A percentile compares a stretch with the other conserved stretches of the same genome.
phyloP scores from a whole-genome alignment of 2,113 vertebrate genomes.

The Thinocorus orbignyianus region DNA sequence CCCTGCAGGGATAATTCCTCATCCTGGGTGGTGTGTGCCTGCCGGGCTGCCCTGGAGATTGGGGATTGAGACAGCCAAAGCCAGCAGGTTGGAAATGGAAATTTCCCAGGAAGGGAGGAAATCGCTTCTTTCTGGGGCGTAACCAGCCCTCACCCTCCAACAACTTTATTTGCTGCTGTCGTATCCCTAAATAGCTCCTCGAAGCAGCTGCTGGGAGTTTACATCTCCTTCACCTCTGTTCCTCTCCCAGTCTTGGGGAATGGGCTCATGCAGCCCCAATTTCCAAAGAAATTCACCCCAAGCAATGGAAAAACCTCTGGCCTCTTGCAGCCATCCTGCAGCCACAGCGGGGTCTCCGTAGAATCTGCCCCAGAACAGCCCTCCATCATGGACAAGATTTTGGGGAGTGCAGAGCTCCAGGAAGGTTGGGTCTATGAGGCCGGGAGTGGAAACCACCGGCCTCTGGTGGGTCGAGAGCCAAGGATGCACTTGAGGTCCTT shows the following conservation, averaged over 20 bases:
- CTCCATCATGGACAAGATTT: rapidly evolving
- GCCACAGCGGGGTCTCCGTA: rapidly evolving
- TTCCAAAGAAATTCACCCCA: neutral
- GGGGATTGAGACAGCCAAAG: neutral
- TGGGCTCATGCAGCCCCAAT: neutral
- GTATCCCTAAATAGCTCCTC: neutral
- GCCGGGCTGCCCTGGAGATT: neutral
- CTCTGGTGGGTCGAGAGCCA: neutral
- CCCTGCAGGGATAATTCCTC: neutral
- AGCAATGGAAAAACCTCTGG: neutral
- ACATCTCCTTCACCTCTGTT: neutral
- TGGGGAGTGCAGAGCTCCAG: rapidly evolving
- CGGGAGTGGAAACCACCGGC: neutral
- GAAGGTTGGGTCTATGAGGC: neutral
- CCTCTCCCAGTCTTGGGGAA: neutral
- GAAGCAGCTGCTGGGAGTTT: conserved; percentile 18
- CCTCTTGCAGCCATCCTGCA: rapidly evolving
- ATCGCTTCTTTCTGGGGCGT: neutral
- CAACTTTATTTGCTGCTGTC: neutral
- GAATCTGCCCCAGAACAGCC: neutral
- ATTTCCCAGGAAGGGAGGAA: conserved; percentile 18
- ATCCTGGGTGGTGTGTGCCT: rapidly evolving
- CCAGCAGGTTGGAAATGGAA: neutral
- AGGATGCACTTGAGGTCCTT: neutral
- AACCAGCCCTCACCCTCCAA: neutral